phyloP scores from a whole-genome alignment of 1,140 invertebrate species.

The Meloidogyne floridensis region DNA sequence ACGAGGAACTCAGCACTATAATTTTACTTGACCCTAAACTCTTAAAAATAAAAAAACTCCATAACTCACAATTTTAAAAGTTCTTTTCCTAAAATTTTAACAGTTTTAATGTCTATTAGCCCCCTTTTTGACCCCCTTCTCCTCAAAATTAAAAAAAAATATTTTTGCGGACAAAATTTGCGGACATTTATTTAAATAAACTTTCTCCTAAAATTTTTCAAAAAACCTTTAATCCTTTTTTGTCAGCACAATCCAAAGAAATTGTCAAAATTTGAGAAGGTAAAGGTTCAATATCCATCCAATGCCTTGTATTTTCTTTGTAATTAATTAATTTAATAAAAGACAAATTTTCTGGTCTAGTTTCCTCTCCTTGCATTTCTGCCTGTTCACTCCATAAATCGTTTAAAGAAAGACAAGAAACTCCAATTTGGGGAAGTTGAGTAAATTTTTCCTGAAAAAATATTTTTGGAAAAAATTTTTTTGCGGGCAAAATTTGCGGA shows the following conservation, averaged over 20 bases:
- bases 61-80: not conserved
- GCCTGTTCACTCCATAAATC: constrained; percentile 24
- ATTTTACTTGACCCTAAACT: too few species aligned
- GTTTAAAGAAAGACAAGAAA: constrained; percentile 12
- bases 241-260: constrained; percentile 19
- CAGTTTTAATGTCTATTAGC: too few species aligned
- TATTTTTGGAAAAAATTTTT: not conserved
- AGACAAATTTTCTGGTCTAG: constrained; percentile 7
- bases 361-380: not conserved
- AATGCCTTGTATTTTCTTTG: not conserved
- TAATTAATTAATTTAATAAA: constrained; percentile 21
- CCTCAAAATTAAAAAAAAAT: too few species aligned
- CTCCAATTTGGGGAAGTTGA: constrained; percentile 23
- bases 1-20: too few species aligned
- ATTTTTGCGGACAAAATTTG: too few species aligned
- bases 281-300: constrained; percentile 15
- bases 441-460: constrained; percentile 10
- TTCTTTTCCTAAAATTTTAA: too few species aligned
- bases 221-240: constrained; percentile 4
- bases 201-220: too few species aligned
- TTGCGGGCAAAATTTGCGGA: too few species aligned
- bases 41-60: too few species aligned
- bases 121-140: too few species aligned
- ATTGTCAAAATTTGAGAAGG: constrained; percentile 6
- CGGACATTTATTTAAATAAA: too few species aligned